Conservation (phyloP, 2,113 vertebrate genomes). For the Cisticola juncidis region DNA sequence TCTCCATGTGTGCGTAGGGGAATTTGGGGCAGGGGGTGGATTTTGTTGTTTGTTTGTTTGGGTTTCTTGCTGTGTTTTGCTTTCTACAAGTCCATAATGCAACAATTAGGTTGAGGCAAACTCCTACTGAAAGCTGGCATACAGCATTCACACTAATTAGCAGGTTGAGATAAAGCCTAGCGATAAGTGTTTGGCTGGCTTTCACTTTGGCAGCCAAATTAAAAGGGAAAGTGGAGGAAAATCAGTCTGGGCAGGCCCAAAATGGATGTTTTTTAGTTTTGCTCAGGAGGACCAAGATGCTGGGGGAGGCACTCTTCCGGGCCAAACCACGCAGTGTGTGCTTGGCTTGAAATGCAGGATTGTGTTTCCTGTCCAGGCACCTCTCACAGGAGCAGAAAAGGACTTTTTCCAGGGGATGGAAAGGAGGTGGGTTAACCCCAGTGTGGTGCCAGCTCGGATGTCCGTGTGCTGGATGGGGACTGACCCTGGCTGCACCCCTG, state of each 20-base stretch:
- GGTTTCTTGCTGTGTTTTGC: neutral
- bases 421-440: neutral
- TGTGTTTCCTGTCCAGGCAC: neutral
- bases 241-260: conserved; percentile 35
- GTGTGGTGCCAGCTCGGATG: neutral
- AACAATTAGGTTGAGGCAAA: conserved; percentile 26
- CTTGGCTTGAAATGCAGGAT: neutral
- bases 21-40: neutral
- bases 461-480: fast-evolving
- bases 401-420: neutral
- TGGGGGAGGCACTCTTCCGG: neutral
- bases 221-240: conserved; percentile 33
- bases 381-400: neutral
- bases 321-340: neutral
- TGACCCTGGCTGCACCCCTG: neutral
- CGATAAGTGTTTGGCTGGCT: conserved; percentile 38
- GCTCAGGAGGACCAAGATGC: neutral
- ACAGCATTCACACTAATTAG: conserved; percentile 1
- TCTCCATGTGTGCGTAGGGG: neutral
- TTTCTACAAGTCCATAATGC: conserved; percentile 6
- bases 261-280: conserved; percentile 2
- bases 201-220: conserved; percentile 44
- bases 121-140: neutral
- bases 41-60: conserved; percentile 19
- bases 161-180: conserved; percentile 49